phyloP scores from a whole-genome alignment of 2,797 vertebrate species.

The Acrocephalus scirpaceus region DNA sequence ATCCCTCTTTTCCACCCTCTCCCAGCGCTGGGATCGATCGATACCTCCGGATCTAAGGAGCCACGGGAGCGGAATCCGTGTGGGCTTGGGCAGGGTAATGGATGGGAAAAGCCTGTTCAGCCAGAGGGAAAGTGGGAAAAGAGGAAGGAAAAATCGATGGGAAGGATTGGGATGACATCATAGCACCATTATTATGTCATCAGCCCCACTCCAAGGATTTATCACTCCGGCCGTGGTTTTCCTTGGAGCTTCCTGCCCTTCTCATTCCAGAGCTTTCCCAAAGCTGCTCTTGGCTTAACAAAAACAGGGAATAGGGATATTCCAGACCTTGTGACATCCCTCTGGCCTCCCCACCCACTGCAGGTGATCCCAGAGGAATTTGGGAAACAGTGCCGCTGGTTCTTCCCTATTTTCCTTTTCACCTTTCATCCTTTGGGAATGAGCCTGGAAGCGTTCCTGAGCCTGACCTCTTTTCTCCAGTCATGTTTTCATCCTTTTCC shows the following conservation, averaged over 20 bases:
- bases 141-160: neutral
- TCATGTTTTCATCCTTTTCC: neutral
- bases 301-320: neutral
- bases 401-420: neutral
- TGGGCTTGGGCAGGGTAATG: neutral
- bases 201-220: neutral
- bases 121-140: neutral
- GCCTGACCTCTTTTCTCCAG: neutral
- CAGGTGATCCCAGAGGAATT: neutral
- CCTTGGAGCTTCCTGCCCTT: neutral
- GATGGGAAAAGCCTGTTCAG: neutral
- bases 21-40: accelerated
- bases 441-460: neutral
- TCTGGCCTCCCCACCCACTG: neutral
- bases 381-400: accelerated
- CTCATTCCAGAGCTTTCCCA: neutral
- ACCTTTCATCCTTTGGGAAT: neutral
- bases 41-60: neutral
- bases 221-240: accelerated
- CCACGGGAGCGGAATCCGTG: accelerated
- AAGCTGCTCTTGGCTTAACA: neutral
- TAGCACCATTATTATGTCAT: conserved; percentile 9
- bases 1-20: neutral
- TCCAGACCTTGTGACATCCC: neutral
- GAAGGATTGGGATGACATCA: conserved; percentile 39